Percentiles rank a stretch among this genome's conserved stretches.
Conservation (phyloP, 2,113 vertebrate species). For the Balaenoptera acutorostrata region DNA sequence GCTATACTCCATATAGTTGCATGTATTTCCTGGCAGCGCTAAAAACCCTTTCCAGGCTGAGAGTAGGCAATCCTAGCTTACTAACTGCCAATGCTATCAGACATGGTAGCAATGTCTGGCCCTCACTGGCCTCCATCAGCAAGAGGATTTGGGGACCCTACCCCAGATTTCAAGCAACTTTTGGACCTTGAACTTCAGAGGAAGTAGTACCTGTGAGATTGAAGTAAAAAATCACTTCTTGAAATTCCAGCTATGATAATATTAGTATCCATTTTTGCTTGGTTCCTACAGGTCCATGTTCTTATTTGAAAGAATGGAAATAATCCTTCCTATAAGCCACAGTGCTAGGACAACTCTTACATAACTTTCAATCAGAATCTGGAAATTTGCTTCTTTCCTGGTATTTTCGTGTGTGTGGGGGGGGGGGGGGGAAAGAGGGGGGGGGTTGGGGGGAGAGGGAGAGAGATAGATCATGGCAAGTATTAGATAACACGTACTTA, state of each 20-base stretch:
- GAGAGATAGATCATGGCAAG: neutral
- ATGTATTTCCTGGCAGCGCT: neutral
- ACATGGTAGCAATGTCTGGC: neutral
- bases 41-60: neutral
- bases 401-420: neutral
- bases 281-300: neutral
- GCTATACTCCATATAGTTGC: neutral
- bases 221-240: neutral
- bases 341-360: neutral
- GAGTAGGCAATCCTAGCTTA: neutral
- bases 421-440: neutral
- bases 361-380: neutral
- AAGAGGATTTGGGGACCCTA: neutral
- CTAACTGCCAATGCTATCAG: neutral
- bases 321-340: neutral
- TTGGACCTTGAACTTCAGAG: neutral
- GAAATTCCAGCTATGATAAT: slow-evolving; percentile 14
- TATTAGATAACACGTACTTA: neutral
- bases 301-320: neutral
- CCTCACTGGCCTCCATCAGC: neutral
- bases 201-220: neutral
- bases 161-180: neutral
- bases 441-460: too few species aligned
- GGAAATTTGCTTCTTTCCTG: neutral
- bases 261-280: neutral